Conservation (phyloP, 2,888 invertebrate genomes). For the Drosophila villosipedis region DNA sequence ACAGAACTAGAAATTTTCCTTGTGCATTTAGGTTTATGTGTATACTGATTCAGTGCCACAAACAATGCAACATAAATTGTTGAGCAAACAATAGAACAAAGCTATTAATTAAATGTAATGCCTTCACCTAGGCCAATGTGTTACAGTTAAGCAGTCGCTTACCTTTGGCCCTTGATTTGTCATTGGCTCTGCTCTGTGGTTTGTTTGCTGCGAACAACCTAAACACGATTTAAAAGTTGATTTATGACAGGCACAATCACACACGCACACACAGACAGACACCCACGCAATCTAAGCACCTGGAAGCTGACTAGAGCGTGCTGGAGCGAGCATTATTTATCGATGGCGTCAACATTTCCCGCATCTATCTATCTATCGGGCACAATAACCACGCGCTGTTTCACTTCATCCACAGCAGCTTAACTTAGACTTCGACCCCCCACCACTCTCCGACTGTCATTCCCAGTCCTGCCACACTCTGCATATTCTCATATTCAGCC, state of each 20-base stretch:
- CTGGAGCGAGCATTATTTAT: conserved; percentile 63
- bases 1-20: not conserved
- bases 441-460: not conserved
- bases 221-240: conserved; percentile 70
- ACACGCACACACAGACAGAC: conserved; percentile 17
- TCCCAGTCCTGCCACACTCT: not conserved
- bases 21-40: not conserved
- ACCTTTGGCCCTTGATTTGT: conserved; percentile 22
- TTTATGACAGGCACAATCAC: conserved; percentile 60
- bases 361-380: conserved; percentile 10
- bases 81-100: not conserved
- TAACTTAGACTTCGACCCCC: conserved; percentile 4
- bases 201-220: conserved; percentile 38
- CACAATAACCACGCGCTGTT: conserved; percentile 22
- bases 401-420: conserved; percentile 42
- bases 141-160: conserved; percentile 3
- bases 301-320: conserved; percentile 21
- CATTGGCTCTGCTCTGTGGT: conserved; percentile 52
- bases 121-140: not conserved
- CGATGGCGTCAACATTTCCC: conserved; percentile 55
- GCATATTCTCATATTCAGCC: not conserved
- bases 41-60: not conserved
- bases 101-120: conserved; percentile 36
- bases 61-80: conserved; percentile 1
- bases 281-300: conserved; percentile 39